Evolutionary conservation across 2,888 invertebrate genomes (phyloP), one percentile per base, ranked within the genome.

Genomic region (Hypselothyrea guttata): DNA sequence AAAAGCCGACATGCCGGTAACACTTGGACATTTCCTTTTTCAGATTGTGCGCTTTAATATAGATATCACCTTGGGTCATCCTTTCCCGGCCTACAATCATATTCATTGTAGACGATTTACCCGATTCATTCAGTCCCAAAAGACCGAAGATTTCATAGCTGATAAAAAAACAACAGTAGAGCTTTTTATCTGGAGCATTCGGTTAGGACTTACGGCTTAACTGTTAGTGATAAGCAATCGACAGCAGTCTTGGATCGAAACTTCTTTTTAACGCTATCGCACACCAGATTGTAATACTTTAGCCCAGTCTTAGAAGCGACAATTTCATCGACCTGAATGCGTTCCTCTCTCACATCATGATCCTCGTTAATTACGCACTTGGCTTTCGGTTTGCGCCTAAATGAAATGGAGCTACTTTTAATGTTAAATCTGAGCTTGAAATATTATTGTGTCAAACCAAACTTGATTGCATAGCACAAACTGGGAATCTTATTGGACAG

Each of bases 21-120:
- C 93, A 92, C 45, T 89, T 78, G 38, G 91, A 91, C 71, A 92
- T 90, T 15, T 92, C 75, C 0, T 58, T 90, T 69, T 91, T 90
- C 1, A 92, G 89, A 1, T 90, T 91, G 42, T 89, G 72, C 1
- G 92, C 92, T 61, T 91, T 90, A 9, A 96, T 91, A 89, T 91
- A 94, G 1, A 94, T 94, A 56, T 93, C 92, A 0, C 96, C 96
- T 31, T 91, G 91, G 0, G 94, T 92, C 7, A 94, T 91, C 2
- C 88, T 86, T 71, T 93, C 93, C 82, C 95, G 95, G 0, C 96
- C 96, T 54, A 96, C 95, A 66, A 97, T 90, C 94, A 96, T 95
- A 89, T 94, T 94, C 88, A 97, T 96, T 0, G 96, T 96, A 1
- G 94, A 93, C 0, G 95, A 95, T 89, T 96, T 96, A 0, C 96